Evolutionary conservation across 2,797 vertebrate species (phyloP).

Genomic region (Rhinoraja longicauda): DNA sequence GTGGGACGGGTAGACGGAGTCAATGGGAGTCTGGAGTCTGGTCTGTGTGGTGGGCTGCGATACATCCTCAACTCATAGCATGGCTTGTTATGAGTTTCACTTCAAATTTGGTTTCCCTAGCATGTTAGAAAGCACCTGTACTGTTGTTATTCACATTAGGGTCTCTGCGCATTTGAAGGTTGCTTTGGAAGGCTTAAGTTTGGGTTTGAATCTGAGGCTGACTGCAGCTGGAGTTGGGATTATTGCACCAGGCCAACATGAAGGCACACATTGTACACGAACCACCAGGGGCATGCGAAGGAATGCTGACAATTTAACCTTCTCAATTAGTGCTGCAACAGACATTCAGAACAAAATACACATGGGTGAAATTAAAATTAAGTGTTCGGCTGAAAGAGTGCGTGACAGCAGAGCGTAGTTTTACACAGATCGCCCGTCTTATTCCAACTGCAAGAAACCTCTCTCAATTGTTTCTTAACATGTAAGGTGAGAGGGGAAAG

Average conservation of each 20-base stretch:
- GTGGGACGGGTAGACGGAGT: no score
- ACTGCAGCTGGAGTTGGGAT: conserved; percentile 37
- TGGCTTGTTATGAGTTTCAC: conserved; percentile 18
- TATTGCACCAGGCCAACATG: conserved; percentile 43
- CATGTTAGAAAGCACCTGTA: conserved; percentile 32
- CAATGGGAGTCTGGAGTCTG: no score
- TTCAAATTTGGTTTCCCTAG: conserved; percentile 1
- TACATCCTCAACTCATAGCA: no score
- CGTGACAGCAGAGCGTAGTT: conserved; percentile 41
- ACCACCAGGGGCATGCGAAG: conserved; percentile 42
- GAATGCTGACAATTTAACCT: conserved; percentile 47
- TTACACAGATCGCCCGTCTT: not conserved
- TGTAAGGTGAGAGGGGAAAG: no score
- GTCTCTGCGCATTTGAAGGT: not conserved
- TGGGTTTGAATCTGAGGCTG: conserved; percentile 22
- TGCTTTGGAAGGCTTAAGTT: not conserved
- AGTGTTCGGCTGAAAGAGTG: conserved; percentile 44
- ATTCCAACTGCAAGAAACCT: not conserved
- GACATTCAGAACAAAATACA: conserved; percentile 41
- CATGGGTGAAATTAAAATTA: conserved; percentile 46
- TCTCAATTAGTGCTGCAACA: conserved; percentile 41
- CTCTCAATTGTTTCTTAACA: not conserved
- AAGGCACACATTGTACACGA: conserved; percentile 48
- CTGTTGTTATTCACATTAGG: not conserved
- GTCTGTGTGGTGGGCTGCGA: no score